phyloP scores from a whole-genome alignment of 2,888 invertebrate species.

The Meandrusa payeni region DNA sequence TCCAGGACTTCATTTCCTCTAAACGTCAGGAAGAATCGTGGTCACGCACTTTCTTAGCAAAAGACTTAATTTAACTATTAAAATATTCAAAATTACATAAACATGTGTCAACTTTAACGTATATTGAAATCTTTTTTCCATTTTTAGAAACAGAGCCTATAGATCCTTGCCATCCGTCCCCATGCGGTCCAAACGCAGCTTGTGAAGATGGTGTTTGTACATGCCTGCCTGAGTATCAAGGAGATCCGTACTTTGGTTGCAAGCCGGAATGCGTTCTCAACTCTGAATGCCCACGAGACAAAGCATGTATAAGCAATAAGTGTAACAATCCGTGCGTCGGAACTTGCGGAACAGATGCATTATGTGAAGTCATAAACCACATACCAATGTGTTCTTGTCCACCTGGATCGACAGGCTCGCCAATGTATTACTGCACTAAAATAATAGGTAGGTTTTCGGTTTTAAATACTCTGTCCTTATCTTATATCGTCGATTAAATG shows the following conservation, averaged over 20 bases:
- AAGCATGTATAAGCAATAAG: slow-evolving; percentile 87
- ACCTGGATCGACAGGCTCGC: slow-evolving; percentile 83
- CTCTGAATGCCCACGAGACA: slow-evolving; percentile 84
- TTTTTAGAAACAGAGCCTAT: slow-evolving; percentile 58
- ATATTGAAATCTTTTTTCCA: slow-evolving; percentile 1
- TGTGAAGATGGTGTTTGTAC: slow-evolving; percentile 85
- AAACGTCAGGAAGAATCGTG: too few relatives aligned
- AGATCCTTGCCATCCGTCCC: slow-evolving; percentile 85
- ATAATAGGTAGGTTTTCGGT: slow-evolving; percentile 45
- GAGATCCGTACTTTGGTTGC: slow-evolving; percentile 87
- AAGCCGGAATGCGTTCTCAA: slow-evolving; percentile 90
- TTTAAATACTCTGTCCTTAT: too few relatives aligned
- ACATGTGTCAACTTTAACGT: not conserved
- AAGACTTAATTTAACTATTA: too few relatives aligned
- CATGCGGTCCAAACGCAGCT: slow-evolving; percentile 84
- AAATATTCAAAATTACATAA: too few relatives aligned
- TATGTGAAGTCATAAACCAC: slow-evolving; percentile 83
- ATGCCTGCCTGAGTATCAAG: slow-evolving; percentile 86
- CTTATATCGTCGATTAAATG: too few relatives aligned
- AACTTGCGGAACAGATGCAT: slow-evolving; percentile 83
- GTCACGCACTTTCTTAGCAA: too few relatives aligned
- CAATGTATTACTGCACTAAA: slow-evolving; percentile 80
- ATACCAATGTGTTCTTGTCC: slow-evolving; percentile 85
- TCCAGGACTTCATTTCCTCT: too few relatives aligned
- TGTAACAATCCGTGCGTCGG: slow-evolving; percentile 87